These are phyloP conservation scores for Prunella himalayana DNA, from an alignment of 2,113 vertebrate genomes.

Conservation along the genomic window DNA sequence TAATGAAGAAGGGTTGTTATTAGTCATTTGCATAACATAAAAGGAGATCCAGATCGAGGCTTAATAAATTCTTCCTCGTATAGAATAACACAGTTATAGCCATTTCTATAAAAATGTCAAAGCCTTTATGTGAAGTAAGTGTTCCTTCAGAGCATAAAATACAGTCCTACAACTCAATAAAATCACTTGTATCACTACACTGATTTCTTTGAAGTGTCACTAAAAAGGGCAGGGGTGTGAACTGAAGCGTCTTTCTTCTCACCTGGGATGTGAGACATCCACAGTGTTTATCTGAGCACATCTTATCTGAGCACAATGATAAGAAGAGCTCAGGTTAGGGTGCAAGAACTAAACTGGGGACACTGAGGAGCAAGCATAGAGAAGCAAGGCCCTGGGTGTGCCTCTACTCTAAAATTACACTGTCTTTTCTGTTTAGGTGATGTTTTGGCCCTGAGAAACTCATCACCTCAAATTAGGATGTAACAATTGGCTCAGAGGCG, in stretches of 20 bases:
- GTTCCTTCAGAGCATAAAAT: conserved; percentile 6
- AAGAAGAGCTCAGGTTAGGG: background rate
- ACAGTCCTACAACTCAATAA: background rate
- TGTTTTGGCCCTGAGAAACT: background rate
- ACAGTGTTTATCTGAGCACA: too few relatives aligned
- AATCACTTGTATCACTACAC: background rate
- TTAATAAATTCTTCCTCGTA: background rate
- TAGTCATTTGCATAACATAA: conserved; percentile 9
- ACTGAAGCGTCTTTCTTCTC: background rate
- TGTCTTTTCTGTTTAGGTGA: background rate
- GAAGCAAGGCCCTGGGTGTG: background rate
- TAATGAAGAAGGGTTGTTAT: conserved; percentile 10
- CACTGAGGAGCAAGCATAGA: background rate
- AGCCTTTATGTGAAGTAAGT: background rate
- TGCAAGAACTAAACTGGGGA: background rate
- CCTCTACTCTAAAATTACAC: background rate
- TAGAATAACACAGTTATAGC: background rate
- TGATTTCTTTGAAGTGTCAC: background rate
- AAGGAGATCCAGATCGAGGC: background rate
- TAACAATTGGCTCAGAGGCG: background rate
- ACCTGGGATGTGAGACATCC: background rate
- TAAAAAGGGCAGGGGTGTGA: background rate
- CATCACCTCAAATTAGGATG: background rate
- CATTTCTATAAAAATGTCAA: conserved; percentile 29
- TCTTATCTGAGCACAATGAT: accelerated